Conservation (phyloP, 2,797 vertebrate genomes). For the Hirundo rustica region DNA sequence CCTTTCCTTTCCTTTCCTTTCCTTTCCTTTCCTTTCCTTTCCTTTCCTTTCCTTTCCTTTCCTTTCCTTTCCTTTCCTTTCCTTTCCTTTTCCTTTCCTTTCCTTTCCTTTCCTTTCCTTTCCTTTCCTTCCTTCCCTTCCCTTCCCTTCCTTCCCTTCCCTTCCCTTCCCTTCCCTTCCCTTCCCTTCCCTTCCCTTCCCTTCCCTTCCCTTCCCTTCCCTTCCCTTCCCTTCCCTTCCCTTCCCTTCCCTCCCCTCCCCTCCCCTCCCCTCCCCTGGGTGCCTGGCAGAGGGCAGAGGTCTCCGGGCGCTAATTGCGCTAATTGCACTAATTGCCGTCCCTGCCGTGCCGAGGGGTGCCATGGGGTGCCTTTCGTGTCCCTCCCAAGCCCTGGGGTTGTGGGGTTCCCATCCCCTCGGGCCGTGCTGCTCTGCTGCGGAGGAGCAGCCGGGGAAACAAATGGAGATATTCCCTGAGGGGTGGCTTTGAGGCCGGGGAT, state of each 20-base stretch:
- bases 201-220: too few relatives aligned
- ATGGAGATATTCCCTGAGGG: fast-evolving
- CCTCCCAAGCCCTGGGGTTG: fast-evolving
- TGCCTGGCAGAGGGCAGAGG: not conserved
- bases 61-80: too few relatives aligned
- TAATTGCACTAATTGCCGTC: not conserved
- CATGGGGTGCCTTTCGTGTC: fast-evolving
- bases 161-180: too few relatives aligned
- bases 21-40: too few relatives aligned
- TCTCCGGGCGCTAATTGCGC: not conserved
- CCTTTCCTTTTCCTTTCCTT: too few relatives aligned
- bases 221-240: too few relatives aligned
- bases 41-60: not conserved
- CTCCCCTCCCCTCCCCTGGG: not conserved
- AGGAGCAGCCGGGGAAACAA: not conserved
- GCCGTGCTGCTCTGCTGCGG: not conserved
- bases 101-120: too few relatives aligned
- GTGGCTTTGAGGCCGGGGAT: fast-evolving
- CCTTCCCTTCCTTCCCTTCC: not conserved
- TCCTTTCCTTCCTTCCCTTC: too few relatives aligned
- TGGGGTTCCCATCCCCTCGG: not conserved
- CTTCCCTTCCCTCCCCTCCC: not conserved
- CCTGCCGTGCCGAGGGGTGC: not conserved
- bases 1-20: too few relatives aligned
- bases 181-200: too few relatives aligned